Evolutionary conservation across 2,888 invertebrate species (phyloP), one percentile per base, ranked within the genome.

Genomic region (Troides aeacus): DNA sequence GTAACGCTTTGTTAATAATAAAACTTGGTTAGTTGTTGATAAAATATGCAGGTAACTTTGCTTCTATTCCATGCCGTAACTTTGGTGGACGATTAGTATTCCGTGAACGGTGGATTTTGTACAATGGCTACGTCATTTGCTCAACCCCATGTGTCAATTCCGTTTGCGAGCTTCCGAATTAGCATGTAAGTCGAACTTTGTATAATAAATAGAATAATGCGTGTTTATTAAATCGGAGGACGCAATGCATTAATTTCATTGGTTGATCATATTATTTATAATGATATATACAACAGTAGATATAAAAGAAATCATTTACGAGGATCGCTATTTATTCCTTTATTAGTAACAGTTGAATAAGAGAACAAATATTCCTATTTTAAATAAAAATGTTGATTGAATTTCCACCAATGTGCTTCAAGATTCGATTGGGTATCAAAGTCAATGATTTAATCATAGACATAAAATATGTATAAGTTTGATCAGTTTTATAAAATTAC

Each of bases 131-230:
- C 90, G 85, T 87, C 91, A 91, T 92, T 92, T 90, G 91, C 89
- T 88, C 89, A 92, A 90, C 90, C 90, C 90, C 90, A 91, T 91
- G 90, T 90, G 90, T 90, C 90, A 91, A 92, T 92, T 92, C 90
- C 91, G 91, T 90, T 90, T 88, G 86, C 88, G 85, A 90, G 89
- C 90, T 88, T 46, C 21, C 50, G 61, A 57, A 69, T 65, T 69
- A 62, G 57, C 62, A 65, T 23, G 61, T 23, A 65, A 57, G 62
- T 21, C 62, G 62, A 62, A 62, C 53, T 69, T 65, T 61, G 64
- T 69, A 57, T 61, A 60, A 53, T n/a, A n/a, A 18, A n/a, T 6
- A 53, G 53, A 53, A 12, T 6, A 3, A 53, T 53, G 53, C n/a
- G 53, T 53, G 4, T n/a, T 6, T n/a, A 18, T 53, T 53, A 12